Percentiles rank a stretch among this genome's conserved stretches.
These are phyloP conservation scores for Tetranychus piercei DNA, from an alignment of 2,888 invertebrate genomes.

Conservation along the genomic window DNA sequence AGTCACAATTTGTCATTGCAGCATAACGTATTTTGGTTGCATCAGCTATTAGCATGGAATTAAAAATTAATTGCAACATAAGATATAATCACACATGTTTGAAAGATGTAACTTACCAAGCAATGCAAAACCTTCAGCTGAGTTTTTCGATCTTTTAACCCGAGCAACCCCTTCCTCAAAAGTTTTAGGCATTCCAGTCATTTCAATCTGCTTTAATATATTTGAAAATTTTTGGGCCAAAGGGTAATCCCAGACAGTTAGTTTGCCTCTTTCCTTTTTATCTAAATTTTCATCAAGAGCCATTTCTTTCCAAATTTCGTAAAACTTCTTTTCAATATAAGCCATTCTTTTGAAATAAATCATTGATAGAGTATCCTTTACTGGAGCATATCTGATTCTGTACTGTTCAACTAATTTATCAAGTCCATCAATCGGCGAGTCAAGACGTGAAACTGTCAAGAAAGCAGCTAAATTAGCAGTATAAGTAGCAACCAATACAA, in stretches of 20 bases:
- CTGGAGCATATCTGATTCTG: constrained; percentile 83
- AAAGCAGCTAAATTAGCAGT: constrained; percentile 96
- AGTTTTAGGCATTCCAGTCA: constrained; percentile 55
- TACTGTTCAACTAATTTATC: constrained; percentile 89
- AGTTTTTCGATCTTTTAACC: constrained; percentile 36
- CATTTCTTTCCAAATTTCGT: constrained; percentile 97
- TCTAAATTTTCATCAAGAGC: constrained; percentile 78
- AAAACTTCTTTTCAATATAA: constrained; percentile 78
- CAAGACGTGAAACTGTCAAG: constrained; percentile 67
- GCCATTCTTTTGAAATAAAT: constrained; percentile 91
- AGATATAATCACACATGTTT: not conserved
- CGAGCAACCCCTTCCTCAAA: constrained; percentile 14
- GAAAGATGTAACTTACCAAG: constrained; percentile 41
- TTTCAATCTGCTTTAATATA: constrained; percentile 91
- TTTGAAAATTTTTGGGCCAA: constrained; percentile 95
- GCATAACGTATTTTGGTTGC: constrained; percentile 74
- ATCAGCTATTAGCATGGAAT: constrained; percentile 44
- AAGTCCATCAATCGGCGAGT: constrained; percentile 74
- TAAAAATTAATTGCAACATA: not conserved
- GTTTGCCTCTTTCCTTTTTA: constrained; percentile 69
- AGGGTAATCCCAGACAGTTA: constrained; percentile 97
- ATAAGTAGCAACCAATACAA: constrained; percentile 95
- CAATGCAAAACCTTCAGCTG: constrained; percentile 72
- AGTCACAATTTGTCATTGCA: constrained; percentile 61
- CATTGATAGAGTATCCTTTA: constrained; percentile 68